phyloP scores from a whole-genome alignment of 2,888 invertebrate species.

The Dioctria linearis region DNA sequence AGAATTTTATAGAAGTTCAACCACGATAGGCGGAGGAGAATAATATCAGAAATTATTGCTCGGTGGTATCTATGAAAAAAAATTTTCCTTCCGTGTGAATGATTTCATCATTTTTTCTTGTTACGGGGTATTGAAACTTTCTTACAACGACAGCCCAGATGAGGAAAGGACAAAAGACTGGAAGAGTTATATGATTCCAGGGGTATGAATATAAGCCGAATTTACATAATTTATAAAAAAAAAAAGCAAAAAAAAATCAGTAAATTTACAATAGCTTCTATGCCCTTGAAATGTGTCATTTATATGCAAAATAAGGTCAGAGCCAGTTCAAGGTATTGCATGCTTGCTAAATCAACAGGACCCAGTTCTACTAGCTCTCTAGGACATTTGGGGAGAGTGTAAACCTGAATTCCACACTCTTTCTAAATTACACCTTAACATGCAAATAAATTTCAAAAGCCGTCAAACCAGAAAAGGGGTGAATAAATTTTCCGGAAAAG shows the following conservation, averaged over 20 bases:
- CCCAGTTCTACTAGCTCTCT: background rate
- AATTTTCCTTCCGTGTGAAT: too few species aligned
- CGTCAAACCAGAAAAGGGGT: background rate
- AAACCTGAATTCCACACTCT: slow-evolving; percentile 24
- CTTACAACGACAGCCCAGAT: too few species aligned
- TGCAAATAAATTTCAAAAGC: slow-evolving; percentile 31
- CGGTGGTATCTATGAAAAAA: too few species aligned
- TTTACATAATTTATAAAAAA: too few species aligned
- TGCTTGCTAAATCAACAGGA: slow-evolving; percentile 32
- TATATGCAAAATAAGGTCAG: slow-evolving; percentile 41
- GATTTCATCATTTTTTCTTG: too few species aligned
- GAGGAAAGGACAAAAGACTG: too few species aligned
- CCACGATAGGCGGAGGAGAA: too few species aligned
- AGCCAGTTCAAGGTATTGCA: slow-evolving; percentile 42
- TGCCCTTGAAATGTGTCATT: background rate
- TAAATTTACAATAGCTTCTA: background rate
- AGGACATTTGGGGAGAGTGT: background rate
- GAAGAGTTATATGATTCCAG: too few species aligned
- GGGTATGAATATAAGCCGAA: too few species aligned
- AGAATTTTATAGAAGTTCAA: background rate
- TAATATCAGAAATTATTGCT: too few species aligned
- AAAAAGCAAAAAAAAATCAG: too few species aligned
- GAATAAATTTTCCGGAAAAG: slow-evolving; percentile 6
- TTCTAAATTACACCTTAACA: slow-evolving; percentile 27
- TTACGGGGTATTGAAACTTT: too few species aligned